Evolutionary conservation across 2,113 vertebrate species (phyloP).

Genomic region (Gymnorhina tibicen): DNA sequence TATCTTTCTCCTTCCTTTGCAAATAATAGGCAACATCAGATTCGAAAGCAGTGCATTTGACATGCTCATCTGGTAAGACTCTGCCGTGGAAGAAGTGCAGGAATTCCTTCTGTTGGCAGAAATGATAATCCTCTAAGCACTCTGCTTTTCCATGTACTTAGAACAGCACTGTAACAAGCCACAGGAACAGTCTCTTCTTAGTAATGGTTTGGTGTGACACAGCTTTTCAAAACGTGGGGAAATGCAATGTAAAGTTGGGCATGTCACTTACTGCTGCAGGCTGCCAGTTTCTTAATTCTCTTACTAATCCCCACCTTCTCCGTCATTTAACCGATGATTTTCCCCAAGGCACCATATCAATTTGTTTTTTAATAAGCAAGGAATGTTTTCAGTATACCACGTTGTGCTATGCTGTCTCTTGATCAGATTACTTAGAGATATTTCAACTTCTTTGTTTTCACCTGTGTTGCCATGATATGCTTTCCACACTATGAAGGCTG

Average conservation of each 20-base stretch:
- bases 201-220: background rate
- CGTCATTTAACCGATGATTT: background rate
- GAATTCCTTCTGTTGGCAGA: background rate
- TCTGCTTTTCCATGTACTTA: background rate
- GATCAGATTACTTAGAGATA: background rate
- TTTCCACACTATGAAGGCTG: background rate
- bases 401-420: background rate
- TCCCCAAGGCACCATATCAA: accelerated
- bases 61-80: background rate
- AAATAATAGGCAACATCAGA: background rate
- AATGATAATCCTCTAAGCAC: background rate
- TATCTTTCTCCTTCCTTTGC: background rate
- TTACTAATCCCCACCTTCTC: background rate
- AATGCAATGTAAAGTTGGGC: background rate
- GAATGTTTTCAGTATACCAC: background rate
- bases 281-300: background rate
- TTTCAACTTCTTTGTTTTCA: background rate
- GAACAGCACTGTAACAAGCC: background rate
- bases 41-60: background rate
- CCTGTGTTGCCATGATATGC: background rate
- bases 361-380: background rate
- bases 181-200: background rate
- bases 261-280: background rate
- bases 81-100: background rate
- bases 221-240: background rate